Evolutionary conservation across 2,113 vertebrate genomes (phyloP).

Genomic region (Choloepus hoffmanni): DNA sequence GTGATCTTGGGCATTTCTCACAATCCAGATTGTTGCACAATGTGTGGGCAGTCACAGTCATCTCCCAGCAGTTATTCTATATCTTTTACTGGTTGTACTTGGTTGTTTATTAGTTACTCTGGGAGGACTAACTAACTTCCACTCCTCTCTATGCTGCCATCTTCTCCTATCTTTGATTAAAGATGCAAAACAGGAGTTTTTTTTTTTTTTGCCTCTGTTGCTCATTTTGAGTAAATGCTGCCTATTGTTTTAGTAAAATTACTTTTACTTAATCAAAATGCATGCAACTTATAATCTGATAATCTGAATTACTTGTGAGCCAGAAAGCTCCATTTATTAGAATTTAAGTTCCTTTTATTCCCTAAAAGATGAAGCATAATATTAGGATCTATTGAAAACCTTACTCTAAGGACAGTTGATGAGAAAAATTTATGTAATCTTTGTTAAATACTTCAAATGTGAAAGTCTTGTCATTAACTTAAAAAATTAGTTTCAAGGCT

Average conservation of each 20-base stretch:
- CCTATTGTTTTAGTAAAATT: neutral
- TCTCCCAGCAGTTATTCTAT: too few relatives aligned
- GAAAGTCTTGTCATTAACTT: neutral
- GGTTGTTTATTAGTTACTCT: too few relatives aligned
- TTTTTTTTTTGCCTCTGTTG: neutral
- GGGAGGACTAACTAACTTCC: too few relatives aligned
- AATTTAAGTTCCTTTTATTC: neutral
- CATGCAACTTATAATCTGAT: neutral
- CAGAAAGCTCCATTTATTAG: neutral
- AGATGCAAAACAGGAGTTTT: neutral
- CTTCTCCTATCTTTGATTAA: neutral
- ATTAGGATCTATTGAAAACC: neutral
- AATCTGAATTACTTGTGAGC: neutral
- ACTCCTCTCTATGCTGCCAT: too few relatives aligned
- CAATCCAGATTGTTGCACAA: too few relatives aligned
- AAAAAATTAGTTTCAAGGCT: neutral
- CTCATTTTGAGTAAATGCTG: neutral
- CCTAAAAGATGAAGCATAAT: neutral
- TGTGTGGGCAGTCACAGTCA: too few relatives aligned
- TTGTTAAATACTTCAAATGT: neutral
- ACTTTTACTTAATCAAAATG: neutral
- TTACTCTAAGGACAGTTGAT: neutral
- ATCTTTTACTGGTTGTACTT: too few relatives aligned
- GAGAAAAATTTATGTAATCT: neutral
- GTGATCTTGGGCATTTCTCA: too few relatives aligned